phyloP scores from a whole-genome alignment of 2,888 invertebrate species.

The Rosalia funebris region DNA sequence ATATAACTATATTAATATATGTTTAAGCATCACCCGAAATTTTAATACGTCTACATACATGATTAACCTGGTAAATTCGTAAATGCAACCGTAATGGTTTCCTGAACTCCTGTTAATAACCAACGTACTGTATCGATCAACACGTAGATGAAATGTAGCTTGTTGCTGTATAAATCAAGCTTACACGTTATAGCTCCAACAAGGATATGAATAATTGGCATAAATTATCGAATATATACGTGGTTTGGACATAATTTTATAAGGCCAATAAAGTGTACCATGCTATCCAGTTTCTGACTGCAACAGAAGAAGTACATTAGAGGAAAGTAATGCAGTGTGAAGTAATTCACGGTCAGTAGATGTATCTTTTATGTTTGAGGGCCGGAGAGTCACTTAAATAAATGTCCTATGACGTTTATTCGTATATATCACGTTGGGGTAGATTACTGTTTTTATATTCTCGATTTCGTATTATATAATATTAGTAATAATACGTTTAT shows the following conservation, averaged over 20 bases:
- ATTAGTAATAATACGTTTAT: constrained; percentile 5
- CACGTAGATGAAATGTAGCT: too few species aligned
- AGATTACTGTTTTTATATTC: constrained; percentile 27
- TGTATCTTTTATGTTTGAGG: constrained; percentile 33
- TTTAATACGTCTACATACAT: too few species aligned
- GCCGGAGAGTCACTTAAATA: constrained; percentile 11
- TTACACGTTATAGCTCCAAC: too few species aligned
- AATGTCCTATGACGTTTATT: constrained; percentile 30
- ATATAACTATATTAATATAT: too few species aligned
- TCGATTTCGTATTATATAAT: constrained; percentile 19
- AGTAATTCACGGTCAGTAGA: constrained; percentile 32
- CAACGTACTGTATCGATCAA: too few species aligned
- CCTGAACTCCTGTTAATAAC: too few species aligned
- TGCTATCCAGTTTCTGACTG: constrained; percentile 14
- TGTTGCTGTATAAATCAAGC: too few species aligned
- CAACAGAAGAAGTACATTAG: constrained; percentile 28
- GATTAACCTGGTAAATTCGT: too few species aligned
- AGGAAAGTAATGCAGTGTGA: constrained; percentile 6
- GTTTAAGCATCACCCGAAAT: too few species aligned
- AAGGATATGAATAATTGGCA: too few species aligned
- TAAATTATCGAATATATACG: background rate
- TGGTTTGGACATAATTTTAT: background rate
- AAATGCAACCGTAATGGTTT: too few species aligned
- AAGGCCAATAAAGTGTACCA: background rate
- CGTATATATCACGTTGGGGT: constrained; percentile 21